A percentile compares a stretch with the other conserved stretches of the same genome.
Conservation (phyloP, 2,888 invertebrate genomes). For the Helicoverpa assulta region DNA sequence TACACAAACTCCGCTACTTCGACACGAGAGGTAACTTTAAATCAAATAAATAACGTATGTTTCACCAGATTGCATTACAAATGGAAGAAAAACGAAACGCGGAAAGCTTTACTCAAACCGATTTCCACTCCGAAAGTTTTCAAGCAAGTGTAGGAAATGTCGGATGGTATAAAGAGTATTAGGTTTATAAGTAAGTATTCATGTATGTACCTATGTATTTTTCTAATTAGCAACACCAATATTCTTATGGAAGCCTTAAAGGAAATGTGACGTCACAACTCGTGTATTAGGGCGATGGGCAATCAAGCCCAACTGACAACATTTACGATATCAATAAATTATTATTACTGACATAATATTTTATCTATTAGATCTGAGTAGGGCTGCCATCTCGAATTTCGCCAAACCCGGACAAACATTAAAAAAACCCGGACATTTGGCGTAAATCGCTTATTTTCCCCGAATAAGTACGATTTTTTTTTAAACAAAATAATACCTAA, state of each 20-base stretch:
- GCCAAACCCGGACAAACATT: too few relatives aligned
- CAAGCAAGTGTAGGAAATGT: constrained; percentile 6
- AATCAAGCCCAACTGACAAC: neutral
- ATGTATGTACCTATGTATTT: neutral
- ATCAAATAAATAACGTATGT: constrained; percentile 12
- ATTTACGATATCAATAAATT: too few relatives aligned
- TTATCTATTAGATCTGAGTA: too few relatives aligned
- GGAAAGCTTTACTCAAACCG: constrained; percentile 14
- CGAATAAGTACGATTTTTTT: too few relatives aligned
- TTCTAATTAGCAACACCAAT: neutral
- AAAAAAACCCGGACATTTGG: too few relatives aligned
- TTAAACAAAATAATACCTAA: too few relatives aligned
- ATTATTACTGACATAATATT: too few relatives aligned
- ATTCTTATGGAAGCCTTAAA: neutral
- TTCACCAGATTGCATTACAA: constrained; percentile 19
- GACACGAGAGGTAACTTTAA: constrained; percentile 4
- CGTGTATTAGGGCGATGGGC: neutral
- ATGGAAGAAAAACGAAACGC: constrained; percentile 14
- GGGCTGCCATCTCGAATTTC: too few relatives aligned
- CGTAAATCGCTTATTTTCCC: too few relatives aligned
- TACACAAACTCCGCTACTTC: neutral
- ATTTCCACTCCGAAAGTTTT: constrained; percentile 28
- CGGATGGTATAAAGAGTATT: constrained; percentile 11
- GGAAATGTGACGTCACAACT: neutral
- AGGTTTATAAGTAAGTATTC: neutral